Conservation (phyloP, 30 jellyfish, hydroid and myxozoan genomes). For the Mastigias papua region DNA sequence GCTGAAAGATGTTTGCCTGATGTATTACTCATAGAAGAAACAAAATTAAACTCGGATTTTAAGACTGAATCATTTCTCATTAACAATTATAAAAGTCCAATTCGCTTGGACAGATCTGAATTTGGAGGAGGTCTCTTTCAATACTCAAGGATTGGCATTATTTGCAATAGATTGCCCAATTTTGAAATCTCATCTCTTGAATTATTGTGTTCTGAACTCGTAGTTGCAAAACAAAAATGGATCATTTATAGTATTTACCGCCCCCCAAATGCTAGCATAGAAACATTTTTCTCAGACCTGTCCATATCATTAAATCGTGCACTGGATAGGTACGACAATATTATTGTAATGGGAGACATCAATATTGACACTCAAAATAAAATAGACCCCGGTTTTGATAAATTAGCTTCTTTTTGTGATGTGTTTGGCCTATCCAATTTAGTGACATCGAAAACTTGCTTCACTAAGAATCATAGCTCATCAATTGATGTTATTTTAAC, state of each 20-base stretch:
- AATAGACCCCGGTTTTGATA: constrained; percentile 18
- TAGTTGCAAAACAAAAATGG: constrained; percentile 39
- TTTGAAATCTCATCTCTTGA: constrained; percentile 5
- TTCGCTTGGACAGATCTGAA: constrained; percentile 26
- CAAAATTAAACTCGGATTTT: constrained; percentile 27
- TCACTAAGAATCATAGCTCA: constrained; percentile 36
- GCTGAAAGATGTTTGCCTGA: too few species aligned
- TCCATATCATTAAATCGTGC: constrained; percentile 23
- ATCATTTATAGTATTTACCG: constrained; percentile 34
- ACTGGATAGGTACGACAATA: constrained; percentile 36
- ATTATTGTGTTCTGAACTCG: constrained; percentile 26
- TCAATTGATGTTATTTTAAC: constrained; percentile 44
- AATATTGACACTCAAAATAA: not conserved
- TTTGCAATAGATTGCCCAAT: constrained; percentile 32
- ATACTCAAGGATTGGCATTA: not conserved
- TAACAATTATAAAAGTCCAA: not conserved
- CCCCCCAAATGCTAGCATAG: constrained; percentile 36
- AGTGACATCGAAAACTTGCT: constrained; percentile 37
- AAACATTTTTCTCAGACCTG: constrained; percentile 2
- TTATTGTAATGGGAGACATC: constrained; percentile 49
- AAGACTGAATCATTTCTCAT: constrained; percentile 29
- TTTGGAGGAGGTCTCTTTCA: constrained; percentile 51
- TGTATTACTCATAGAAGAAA: constrained; percentile 12
- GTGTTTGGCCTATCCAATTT: constrained; percentile 69
- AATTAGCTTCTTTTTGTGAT: constrained; percentile 47